Percentiles rank a stretch among this genome's conserved stretches.
phyloP scores from a whole-genome alignment of 2,113 vertebrate genomes.

The Serinus canaria region DNA sequence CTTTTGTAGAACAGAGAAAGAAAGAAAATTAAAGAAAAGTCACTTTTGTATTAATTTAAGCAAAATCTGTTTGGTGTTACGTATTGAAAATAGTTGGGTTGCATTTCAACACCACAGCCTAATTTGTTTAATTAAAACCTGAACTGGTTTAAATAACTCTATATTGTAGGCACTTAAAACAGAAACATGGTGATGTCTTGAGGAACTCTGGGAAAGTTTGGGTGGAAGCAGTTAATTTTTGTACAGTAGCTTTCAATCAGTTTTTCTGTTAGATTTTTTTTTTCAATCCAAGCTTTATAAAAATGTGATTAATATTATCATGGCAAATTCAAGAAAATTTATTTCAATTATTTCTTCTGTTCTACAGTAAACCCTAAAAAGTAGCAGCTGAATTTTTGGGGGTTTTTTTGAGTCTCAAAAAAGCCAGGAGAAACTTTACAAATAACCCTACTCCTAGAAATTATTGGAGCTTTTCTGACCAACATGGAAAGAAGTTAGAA shows the following conservation, averaged over 20 bases:
- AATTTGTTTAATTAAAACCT: slow-evolving; percentile 23
- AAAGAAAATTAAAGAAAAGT: background rate
- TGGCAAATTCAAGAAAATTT: background rate
- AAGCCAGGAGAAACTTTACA: background rate
- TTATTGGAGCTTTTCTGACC: background rate
- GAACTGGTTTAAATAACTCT: background rate
- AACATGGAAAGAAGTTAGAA: background rate
- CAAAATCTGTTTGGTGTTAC: background rate
- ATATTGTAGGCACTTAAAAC: background rate
- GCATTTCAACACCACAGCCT: background rate
- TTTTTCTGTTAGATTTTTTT: background rate
- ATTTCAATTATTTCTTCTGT: background rate
- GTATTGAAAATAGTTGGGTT: background rate
- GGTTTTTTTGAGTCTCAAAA: background rate
- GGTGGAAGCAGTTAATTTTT: background rate
- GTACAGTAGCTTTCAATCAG: background rate
- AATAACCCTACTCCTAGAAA: background rate
- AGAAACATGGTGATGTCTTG: background rate
- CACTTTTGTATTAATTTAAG: background rate
- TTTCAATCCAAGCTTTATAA: background rate
- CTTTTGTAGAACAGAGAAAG: background rate
- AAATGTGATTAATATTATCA: background rate
- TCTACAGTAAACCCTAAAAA: background rate
- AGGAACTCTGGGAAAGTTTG: background rate
- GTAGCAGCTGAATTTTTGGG: background rate